Conservation (phyloP, 2,113 vertebrate species). For the Hymenochirus boettgeri region DNA sequence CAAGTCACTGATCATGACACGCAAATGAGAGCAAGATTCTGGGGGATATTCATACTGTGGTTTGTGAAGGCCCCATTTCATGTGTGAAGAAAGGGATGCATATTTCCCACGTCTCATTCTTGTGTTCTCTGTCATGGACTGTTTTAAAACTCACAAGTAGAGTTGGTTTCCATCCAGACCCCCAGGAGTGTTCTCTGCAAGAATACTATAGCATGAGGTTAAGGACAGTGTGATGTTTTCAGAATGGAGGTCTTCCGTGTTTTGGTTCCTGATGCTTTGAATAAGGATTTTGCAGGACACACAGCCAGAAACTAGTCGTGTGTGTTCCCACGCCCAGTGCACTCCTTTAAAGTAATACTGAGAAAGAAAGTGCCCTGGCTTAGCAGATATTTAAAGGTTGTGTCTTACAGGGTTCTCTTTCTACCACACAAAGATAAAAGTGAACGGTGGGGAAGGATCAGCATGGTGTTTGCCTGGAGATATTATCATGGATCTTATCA, state of each 20-base stretch:
- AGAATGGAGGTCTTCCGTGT: slow-evolving; percentile 22
- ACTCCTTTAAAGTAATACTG: too few relatives aligned
- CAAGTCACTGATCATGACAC: slow-evolving; percentile 31
- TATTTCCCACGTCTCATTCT: slow-evolving; percentile 34
- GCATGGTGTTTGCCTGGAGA: neutral
- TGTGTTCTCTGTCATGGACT: slow-evolving; percentile 41
- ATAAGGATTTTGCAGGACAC: too few relatives aligned
- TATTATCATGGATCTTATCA: too few relatives aligned
- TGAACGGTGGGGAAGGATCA: too few relatives aligned
- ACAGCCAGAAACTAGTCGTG: too few relatives aligned
- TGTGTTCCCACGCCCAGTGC: too few relatives aligned
- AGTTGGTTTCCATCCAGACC: slow-evolving; percentile 31
- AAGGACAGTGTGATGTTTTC: slow-evolving; percentile 4
- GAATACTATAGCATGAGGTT: slow-evolving; percentile 26
- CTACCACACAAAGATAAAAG: too few relatives aligned
- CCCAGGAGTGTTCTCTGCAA: slow-evolving; percentile 22
- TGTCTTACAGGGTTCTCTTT: too few relatives aligned
- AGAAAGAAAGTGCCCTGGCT: too few relatives aligned
- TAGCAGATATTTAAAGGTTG: too few relatives aligned
- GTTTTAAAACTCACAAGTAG: slow-evolving; percentile 43
- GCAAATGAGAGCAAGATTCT: slow-evolving; percentile 15
- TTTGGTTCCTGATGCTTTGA: slow-evolving; percentile 18
- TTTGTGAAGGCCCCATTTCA: slow-evolving; percentile 34
- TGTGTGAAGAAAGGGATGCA: slow-evolving; percentile 45
- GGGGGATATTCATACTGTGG: neutral